Evolutionary conservation across 2,113 vertebrate genomes (phyloP).

Genomic region (Otolemur garnettii): DNA sequence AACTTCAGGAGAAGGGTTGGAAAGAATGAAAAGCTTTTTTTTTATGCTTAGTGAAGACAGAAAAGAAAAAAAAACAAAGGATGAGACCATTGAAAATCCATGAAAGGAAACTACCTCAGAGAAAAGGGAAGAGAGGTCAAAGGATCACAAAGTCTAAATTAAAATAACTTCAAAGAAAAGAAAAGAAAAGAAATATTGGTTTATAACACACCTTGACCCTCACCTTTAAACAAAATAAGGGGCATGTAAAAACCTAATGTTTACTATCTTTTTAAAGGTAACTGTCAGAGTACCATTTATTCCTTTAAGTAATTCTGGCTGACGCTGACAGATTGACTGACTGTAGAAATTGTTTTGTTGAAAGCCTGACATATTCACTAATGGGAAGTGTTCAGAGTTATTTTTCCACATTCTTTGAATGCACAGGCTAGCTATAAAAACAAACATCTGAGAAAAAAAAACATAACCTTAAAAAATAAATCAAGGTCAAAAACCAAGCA

Average conservation of each 20-base stretch:
- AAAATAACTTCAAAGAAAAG: constrained; percentile 15
- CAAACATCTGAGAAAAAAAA: neutral
- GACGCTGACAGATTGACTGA: neutral
- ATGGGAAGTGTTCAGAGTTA: neutral
- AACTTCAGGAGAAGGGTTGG: neutral
- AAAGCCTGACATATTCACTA: neutral
- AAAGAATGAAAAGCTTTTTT: neutral
- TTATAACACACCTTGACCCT: neutral
- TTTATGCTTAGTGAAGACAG: neutral
- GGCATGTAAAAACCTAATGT: neutral
- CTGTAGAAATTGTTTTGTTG: neutral
- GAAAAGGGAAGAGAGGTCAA: neutral
- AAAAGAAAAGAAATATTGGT: neutral
- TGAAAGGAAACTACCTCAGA: neutral
- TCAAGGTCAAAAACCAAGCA: neutral
- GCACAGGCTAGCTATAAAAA: neutral
- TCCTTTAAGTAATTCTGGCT: neutral
- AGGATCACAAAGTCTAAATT: neutral
- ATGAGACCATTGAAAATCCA: neutral
- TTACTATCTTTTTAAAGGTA: neutral
- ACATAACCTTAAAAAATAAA: neutral
- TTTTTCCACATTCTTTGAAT: neutral
- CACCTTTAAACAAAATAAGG: neutral
- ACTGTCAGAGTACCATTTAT: neutral
- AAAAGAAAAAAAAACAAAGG: neutral